These are phyloP conservation scores for Salarias fasciatus DNA, from an alignment of 2,797 vertebrate genomes.

Conservation along the genomic window DNA sequence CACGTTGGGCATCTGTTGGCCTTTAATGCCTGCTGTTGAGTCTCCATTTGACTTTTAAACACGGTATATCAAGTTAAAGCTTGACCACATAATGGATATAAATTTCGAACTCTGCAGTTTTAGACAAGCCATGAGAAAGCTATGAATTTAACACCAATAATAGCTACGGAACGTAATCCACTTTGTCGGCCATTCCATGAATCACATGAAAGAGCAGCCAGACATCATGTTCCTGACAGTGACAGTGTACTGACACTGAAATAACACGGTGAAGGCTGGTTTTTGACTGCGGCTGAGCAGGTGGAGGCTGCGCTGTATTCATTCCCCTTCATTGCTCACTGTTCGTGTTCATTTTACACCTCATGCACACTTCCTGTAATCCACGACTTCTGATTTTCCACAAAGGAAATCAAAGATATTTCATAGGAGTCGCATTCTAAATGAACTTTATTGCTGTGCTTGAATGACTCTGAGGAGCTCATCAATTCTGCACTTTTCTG, in stretches of 20 bases:
- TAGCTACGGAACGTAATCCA: not conserved
- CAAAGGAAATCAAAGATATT: no score
- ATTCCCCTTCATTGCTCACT: not conserved
- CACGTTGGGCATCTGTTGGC: conserved; percentile 70
- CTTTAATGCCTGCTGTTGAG: conserved; percentile 62
- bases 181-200: not conserved
- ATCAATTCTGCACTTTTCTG: no score
- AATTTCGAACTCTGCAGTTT: conserved; percentile 12
- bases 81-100: conserved; percentile 22
- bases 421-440: no score
- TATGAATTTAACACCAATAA: not conserved
- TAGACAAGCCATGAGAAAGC: not conserved
- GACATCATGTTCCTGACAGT: not conserved
- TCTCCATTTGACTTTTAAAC: conserved; percentile 50
- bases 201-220: conserved; percentile 9
- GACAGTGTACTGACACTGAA: conserved; percentile 3
- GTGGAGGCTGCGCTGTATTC: not conserved
- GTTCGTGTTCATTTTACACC: not conserved
- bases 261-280: not conserved
- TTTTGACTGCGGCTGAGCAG: not conserved
- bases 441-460: no score
- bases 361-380: not conserved
- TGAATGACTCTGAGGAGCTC: no score
- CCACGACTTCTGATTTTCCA: not conserved
- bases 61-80: conserved; percentile 20